Evolutionary conservation across 2,113 vertebrate species (phyloP).

Genomic region (Istiophorus platypterus): DNA sequence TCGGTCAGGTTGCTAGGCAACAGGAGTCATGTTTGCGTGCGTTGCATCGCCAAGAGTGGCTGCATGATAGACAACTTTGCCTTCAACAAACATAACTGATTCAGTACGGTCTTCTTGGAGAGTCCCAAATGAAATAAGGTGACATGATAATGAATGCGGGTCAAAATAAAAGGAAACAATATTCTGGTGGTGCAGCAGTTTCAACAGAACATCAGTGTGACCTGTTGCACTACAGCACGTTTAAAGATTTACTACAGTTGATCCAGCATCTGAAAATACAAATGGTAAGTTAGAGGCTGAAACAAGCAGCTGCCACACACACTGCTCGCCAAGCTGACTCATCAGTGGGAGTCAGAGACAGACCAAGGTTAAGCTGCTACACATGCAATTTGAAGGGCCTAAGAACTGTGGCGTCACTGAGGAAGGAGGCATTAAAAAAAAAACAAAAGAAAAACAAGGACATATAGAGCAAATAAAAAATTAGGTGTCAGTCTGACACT

Average conservation of each 20-base stretch:
- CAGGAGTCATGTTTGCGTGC: conserved; percentile 74
- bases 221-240: conserved; percentile 11
- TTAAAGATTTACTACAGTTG: neutral
- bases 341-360: neutral
- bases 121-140: conserved; percentile 1
- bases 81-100: conserved; percentile 37
- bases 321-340: neutral
- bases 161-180: conserved; percentile 30
- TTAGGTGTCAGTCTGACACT: neutral
- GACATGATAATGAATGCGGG: conserved; percentile 27
- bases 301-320: neutral
- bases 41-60: conserved; percentile 69
- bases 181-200: neutral
- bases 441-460: neutral
- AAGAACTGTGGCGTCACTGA: neutral
- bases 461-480: neutral
- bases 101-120: neutral
- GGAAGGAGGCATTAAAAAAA: neutral
- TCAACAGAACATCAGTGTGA: neutral
- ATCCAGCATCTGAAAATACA: neutral
- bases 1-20: conserved; percentile 79
- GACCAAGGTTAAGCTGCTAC: neutral
- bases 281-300: neutral
- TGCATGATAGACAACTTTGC: conserved; percentile 30
- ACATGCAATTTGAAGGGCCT: neutral